Conservation (phyloP, 92 coral and sea anemone genomes). For the Plumapathes pennacea region DNA sequence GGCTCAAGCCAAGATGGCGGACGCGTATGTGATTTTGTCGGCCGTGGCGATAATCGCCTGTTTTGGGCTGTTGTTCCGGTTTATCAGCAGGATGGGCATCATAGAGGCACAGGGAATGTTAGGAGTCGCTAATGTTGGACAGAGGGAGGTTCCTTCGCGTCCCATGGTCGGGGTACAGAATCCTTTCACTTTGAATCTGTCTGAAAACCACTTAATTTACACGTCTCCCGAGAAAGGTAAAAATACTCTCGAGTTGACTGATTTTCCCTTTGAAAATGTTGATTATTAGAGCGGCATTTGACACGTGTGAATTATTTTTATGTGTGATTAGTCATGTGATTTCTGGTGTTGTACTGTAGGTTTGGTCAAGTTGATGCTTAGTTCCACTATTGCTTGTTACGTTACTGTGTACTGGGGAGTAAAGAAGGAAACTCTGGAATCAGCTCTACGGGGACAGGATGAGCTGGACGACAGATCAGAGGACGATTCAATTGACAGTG, state of each 20-base stretch:
- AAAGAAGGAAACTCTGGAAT: conserved; percentile 31
- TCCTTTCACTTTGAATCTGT: conserved; percentile 67
- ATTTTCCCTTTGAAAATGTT: neutral
- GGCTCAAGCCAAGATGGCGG: conserved; percentile 71
- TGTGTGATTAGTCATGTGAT: neutral
- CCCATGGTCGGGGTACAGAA: conserved; percentile 75
- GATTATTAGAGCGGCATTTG: neutral
- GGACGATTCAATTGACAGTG: conserved; percentile 14
- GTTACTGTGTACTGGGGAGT: conserved; percentile 84
- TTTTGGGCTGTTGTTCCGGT: conserved; percentile 61
- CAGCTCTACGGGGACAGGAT: conserved; percentile 15
- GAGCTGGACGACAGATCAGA: conserved; percentile 2
- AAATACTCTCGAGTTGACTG: neutral
- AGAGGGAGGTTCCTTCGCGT: conserved; percentile 63
- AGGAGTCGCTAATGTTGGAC: conserved; percentile 35
- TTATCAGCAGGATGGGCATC: conserved; percentile 72
- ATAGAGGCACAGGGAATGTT: conserved; percentile 67
- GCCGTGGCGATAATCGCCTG: conserved; percentile 62
- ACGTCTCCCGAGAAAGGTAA: conserved; percentile 5
- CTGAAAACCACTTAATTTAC: neutral
- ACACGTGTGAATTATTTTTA: neutral
- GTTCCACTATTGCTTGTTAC: conserved; percentile 47
- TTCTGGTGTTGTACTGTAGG: conserved; percentile 19
- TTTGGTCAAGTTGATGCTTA: conserved; percentile 45
- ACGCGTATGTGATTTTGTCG: conserved; percentile 41